Evolutionary conservation across 2,888 invertebrate genomes (phyloP), one percentile per base, ranked within the genome.

Genomic region (Dolomedes plantarius): DNA sequence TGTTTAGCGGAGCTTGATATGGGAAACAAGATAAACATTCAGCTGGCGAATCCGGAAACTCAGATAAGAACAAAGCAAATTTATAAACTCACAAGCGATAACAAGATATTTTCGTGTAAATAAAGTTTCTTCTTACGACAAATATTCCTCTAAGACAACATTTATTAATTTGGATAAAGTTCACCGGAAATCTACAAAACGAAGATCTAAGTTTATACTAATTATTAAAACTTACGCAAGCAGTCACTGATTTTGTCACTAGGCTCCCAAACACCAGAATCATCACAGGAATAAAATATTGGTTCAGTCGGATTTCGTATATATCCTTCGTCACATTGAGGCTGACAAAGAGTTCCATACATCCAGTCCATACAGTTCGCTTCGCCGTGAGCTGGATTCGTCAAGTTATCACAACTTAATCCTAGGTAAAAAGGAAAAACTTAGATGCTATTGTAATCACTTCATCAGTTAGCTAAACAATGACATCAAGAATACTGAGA

Each of bases 331-430:
- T 69, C 16, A 27, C 85, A 85, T 2, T 31, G 5, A 0, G 85
- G 85, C 9, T 50, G 19, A 32, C 85, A 85, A 0, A 85, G 2
- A 32, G 62, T 78, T 7, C 85, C 78, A 9, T 27, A 56, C 62
- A 69, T 32, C 85, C 78, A 78, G 27, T 78, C 78, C 31, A 69
- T 28, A 32, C 85, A 85, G 41, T 78, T 78, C 16, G 77, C 73
- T 31, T 78, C 36, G 0, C 85, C 85, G 19, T 85, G 78, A 23
- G 5, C 39, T 0, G 78, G 78, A 46, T 78, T 85, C 0, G 27
- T 23, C 13, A 85, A 13, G 11, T 85, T 78, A 1, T 16, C 31
- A 16, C 85, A 85, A 0, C 29, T 28, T 23, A 9, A n/a, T 13
- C 46, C 56, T 27, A 13, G 2, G 16, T 11, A 16, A 16, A 16